Conservation (phyloP, 2,113 vertebrate species). For the Onychostoma macrolepis region DNA sequence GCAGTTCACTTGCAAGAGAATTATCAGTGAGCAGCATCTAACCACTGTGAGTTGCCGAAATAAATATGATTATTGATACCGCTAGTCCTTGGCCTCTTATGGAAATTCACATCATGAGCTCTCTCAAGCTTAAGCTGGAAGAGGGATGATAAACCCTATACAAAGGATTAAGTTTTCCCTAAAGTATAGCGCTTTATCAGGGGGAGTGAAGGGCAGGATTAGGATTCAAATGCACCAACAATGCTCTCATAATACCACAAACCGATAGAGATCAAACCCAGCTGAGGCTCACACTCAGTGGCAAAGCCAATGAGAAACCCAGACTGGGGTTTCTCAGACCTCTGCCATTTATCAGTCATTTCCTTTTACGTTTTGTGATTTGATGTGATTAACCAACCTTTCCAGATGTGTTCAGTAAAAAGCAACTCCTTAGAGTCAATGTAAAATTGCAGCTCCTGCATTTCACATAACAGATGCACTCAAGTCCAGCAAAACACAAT, state of each 20-base stretch:
- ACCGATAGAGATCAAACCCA: slow-evolving; percentile 53
- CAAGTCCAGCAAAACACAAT: background rate
- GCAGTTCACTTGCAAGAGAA: slow-evolving; percentile 16
- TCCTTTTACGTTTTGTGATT: background rate
- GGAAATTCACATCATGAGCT: slow-evolving; percentile 54
- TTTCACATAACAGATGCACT: background rate
- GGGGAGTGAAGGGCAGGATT: slow-evolving; percentile 62
- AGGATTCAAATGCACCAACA: slow-evolving; percentile 64
- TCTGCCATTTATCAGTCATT: background rate
- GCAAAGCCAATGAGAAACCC: background rate
- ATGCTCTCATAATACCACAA: slow-evolving; percentile 59
- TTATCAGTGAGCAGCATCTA: slow-evolving; percentile 7
- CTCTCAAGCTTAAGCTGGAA: slow-evolving; percentile 39
- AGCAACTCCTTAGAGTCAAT: background rate
- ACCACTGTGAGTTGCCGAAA: background rate
- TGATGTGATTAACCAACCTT: background rate
- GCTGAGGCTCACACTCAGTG: slow-evolving; percentile 35
- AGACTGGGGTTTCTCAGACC: background rate
- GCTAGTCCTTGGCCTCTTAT: slow-evolving; percentile 33
- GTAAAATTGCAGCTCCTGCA: background rate
- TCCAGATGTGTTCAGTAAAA: background rate
- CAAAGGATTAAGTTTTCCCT: slow-evolving; percentile 56
- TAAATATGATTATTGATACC: slow-evolving; percentile 35
- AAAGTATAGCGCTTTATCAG: slow-evolving; percentile 61
- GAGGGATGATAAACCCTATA: slow-evolving; percentile 56